Percentiles rank a stretch among this genome's conserved stretches.
Evolutionary conservation across 2,113 vertebrate genomes (phyloP).

Genomic region (Caranx melampygus): DNA sequence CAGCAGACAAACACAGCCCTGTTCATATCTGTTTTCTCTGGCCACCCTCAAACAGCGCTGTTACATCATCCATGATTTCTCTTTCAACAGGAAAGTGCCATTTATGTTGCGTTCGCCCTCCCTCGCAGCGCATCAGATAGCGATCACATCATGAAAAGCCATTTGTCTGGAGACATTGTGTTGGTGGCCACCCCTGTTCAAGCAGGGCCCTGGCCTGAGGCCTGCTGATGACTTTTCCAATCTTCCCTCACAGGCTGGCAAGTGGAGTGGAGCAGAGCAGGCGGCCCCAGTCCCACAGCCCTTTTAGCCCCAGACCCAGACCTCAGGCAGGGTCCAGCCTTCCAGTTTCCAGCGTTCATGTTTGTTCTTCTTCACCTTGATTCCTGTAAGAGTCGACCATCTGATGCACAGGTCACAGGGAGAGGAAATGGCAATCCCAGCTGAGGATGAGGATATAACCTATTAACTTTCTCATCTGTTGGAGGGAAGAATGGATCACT

Average conservation of each 20-base stretch:
- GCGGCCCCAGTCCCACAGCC: slow-evolving; percentile 24
- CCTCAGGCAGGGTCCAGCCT: slow-evolving; percentile 37
- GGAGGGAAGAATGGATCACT: slow-evolving; percentile 70
- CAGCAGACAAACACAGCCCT: slow-evolving; percentile 67
- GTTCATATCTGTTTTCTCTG: slow-evolving; percentile 67
- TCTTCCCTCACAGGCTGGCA: slow-evolving; percentile 67
- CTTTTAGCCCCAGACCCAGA: slow-evolving; percentile 30
- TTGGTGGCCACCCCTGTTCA: slow-evolving; percentile 85
- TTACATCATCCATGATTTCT: slow-evolving; percentile 66
- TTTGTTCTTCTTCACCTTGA: slow-evolving; percentile 88
- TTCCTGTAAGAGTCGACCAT: slow-evolving; percentile 83
- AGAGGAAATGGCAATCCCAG: slow-evolving; percentile 88
- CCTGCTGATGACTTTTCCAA: slow-evolving; percentile 90
- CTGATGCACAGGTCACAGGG: slow-evolving; percentile 81
- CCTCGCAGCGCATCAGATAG: slow-evolving; percentile 65
- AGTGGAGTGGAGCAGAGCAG: slow-evolving; percentile 55
- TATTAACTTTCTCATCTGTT: slow-evolving; percentile 66
- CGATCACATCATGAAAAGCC: slow-evolving; percentile 79
- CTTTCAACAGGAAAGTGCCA: slow-evolving; percentile 71
- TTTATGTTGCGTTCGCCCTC: slow-evolving; percentile 50
- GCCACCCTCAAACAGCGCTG: slow-evolving; percentile 56
- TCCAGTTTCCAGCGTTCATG: slow-evolving; percentile 61
- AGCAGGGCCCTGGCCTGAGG: slow-evolving; percentile 58
- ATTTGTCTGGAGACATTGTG: slow-evolving; percentile 77
- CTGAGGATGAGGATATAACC: slow-evolving; percentile 75